Conservation (phyloP, 2,888 invertebrate species). For the Patella depressa region DNA sequence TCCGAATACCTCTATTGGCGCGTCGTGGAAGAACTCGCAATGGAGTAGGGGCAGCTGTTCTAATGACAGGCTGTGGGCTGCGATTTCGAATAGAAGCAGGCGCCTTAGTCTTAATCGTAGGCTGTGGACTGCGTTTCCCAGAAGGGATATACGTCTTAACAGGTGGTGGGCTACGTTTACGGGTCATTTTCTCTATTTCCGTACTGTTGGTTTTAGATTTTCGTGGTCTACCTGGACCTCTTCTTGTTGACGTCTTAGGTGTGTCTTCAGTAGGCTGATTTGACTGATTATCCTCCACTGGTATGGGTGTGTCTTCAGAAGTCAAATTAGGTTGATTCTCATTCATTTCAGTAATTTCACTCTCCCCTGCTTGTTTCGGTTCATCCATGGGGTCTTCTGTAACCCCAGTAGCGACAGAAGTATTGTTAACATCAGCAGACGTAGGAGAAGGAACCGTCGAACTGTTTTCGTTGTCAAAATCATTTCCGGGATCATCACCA, state of each 20-base stretch:
- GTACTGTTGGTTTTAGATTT: neutral
- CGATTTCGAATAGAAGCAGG: neutral
- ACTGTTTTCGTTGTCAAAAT: neutral
- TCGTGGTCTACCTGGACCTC: neutral
- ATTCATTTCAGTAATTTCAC: neutral
- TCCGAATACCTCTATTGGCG: constrained; percentile 46
- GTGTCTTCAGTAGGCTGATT: too few species aligned
- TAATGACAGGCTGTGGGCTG: neutral
- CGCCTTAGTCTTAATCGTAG: neutral
- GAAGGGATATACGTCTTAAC: constrained; percentile 9
- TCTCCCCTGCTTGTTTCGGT: neutral
- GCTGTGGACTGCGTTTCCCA: neutral
- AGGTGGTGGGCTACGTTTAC: neutral
- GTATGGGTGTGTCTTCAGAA: too few species aligned
- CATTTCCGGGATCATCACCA: neutral
- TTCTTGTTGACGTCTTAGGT: neutral
- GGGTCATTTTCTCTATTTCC: neutral
- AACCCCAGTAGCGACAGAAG: too few species aligned
- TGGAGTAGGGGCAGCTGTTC: constrained; percentile 15
- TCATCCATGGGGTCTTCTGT: neutral
- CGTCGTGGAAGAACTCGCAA: constrained; percentile 45
- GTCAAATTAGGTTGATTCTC: neutral
- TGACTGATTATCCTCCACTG: too few species aligned
- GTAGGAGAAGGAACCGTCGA: too few species aligned
- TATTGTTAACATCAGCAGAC: too few species aligned